Conservation (phyloP, 2,888 invertebrate genomes). For the Epinotia demarniana region DNA sequence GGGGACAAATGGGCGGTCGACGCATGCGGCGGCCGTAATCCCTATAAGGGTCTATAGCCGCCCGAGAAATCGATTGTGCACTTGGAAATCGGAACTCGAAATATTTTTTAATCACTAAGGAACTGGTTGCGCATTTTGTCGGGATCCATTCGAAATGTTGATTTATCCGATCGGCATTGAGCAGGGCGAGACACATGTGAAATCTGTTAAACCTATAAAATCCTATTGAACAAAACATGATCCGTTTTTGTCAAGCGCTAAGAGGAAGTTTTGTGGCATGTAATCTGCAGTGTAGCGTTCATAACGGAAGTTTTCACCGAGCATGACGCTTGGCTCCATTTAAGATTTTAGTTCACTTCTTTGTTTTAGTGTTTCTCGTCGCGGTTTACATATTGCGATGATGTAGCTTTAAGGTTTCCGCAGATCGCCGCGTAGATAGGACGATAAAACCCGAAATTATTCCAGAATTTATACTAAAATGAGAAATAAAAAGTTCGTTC, state of each 20-base stretch:
- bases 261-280: conserved; percentile 59
- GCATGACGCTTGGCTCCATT: conserved; percentile 55
- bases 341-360: conserved; percentile 55
- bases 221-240: conserved; percentile 66
- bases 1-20: conserved; percentile 73
- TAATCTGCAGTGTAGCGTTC: conserved; percentile 61
- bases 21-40: conserved; percentile 67
- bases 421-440: conserved; percentile 53
- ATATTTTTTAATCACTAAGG: conserved; percentile 44
- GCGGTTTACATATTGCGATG: conserved; percentile 53
- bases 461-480: conserved; percentile 50
- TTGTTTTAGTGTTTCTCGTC: conserved; percentile 56
- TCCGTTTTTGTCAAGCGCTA: conserved; percentile 63
- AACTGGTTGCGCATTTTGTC: conserved; percentile 33
- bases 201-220: conserved; percentile 73
- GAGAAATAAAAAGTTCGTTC: conserved; percentile 61
- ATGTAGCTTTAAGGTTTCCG: conserved; percentile 50
- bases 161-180: conserved; percentile 54
- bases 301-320: conserved; percentile 58
- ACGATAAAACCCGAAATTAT: conserved; percentile 51
- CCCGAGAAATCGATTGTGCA: conserved; percentile 59
- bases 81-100: conserved; percentile 44
- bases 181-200: conserved; percentile 63
- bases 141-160: conserved; percentile 41
- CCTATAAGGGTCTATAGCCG: conserved; percentile 65